Base-by-base conservation (phyloP, 2,113 vertebrate species). In the Dasypus novemcinctus region DNA sequence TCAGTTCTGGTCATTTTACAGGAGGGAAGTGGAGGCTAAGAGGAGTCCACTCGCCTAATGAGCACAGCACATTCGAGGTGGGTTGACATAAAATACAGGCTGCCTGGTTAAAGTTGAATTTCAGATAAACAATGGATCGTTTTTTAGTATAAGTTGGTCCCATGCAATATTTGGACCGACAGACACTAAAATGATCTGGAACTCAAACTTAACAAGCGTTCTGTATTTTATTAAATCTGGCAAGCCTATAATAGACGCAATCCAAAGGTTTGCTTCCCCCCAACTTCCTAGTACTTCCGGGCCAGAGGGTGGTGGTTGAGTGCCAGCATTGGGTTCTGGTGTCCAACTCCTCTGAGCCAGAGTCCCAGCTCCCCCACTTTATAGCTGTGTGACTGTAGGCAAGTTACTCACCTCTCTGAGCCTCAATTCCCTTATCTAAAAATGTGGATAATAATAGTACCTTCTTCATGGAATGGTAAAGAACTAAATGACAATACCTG, bases 81-180 rank as follows among this genome's bases (percentile, higher is more conserved):
- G 14, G 33, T 0, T 6, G 41, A 31, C 3, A 9, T 52, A n/a
- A 86, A n/a, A 69, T 68, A 14, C 5, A 86, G 68, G 52, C 15
- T 0, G 0, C 41, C 64, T 7, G 7, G 14, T 49, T 57, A 17
- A 54, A 20, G n/a, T n/a, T n/a, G n/a, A n/a, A n/a, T n/a, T n/a
- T n/a, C n/a, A n/a, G 64, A 80, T 72, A n/a, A 46, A 49, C 66
- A 38, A 5, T 36, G 57, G 80, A 14, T 31, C 11, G 49, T 20
- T 71, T 68, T 52, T 68, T 29, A 11, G 38, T 41, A 1, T 82
- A 87, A n/a, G 27, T 81, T n/a, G 46, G 38, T 79, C 63, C 57
- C 38, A 4, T 38, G 54, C 5, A 5, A 23, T 52, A 52, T n/a
- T 66, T 66, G 33, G 66, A 68, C n/a, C 14, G 18, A 13, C 38